A percentile compares a stretch with the other conserved stretches of the same genome.
These are phyloP conservation scores for Monopterus albus DNA, from an alignment of 2,113 vertebrate species.

Conservation along the genomic window DNA sequence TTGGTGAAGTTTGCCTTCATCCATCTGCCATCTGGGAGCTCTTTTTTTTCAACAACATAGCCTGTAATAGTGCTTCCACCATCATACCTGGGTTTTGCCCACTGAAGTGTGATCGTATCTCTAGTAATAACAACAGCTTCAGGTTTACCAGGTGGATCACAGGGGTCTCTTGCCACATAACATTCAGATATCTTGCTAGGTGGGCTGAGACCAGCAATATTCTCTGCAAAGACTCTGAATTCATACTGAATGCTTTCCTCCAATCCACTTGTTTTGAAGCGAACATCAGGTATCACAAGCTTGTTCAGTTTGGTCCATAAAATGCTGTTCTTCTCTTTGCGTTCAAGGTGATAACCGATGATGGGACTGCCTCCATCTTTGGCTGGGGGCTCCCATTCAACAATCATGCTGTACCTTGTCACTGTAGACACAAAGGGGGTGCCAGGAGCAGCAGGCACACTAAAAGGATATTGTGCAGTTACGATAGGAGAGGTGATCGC, in stretches of 20 bases:
- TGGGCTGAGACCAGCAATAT: slow-evolving; percentile 92
- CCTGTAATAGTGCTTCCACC: slow-evolving; percentile 96
- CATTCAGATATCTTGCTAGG: slow-evolving; percentile 92
- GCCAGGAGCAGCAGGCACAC: slow-evolving; percentile 89
- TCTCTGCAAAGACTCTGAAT: slow-evolving; percentile 95
- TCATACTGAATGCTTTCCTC: slow-evolving; percentile 98
- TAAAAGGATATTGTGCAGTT: slow-evolving; percentile 94
- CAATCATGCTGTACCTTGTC: slow-evolving; percentile 93
- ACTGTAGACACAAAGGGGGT: slow-evolving; percentile 89
- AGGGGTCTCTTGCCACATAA: slow-evolving; percentile 93
- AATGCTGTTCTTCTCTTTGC: slow-evolving; percentile 98
- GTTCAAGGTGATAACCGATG: slow-evolving; percentile 94
- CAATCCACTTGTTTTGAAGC: slow-evolving; percentile 92
- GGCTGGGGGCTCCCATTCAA: slow-evolving; percentile 93
- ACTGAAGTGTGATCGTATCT: slow-evolving; percentile 90
- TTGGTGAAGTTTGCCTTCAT: slow-evolving; percentile 98
- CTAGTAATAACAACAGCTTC: slow-evolving; percentile 94
- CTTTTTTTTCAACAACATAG: slow-evolving; percentile 94
- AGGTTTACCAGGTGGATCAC: slow-evolving; percentile 93
- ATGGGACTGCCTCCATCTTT: slow-evolving; percentile 94
- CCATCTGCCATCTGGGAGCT: slow-evolving; percentile 94
- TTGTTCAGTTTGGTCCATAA: slow-evolving; percentile 97
- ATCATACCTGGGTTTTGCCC: slow-evolving; percentile 94
- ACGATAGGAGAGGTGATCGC: slow-evolving; percentile 89
- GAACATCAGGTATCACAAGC: slow-evolving; percentile 88